These are phyloP conservation scores for Bubo bubo DNA, from an alignment of 2,113 vertebrate genomes.

Conservation along the genomic window DNA sequence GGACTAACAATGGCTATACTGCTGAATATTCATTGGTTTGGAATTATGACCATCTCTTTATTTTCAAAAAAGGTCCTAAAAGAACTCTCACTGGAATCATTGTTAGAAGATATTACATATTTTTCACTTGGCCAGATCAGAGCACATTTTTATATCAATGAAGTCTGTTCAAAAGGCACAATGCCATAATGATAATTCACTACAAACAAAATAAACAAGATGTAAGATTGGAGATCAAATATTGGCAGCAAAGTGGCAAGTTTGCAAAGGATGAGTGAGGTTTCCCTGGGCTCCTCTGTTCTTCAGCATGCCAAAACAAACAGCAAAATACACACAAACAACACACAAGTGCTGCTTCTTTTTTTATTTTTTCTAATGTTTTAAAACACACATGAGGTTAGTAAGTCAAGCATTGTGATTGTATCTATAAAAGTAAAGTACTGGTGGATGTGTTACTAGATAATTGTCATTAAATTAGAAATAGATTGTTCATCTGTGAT, in stretches of 20 bases:
- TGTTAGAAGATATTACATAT: slow-evolving; percentile 38
- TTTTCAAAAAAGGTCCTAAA: slow-evolving; percentile 26
- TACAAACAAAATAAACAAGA: slow-evolving; percentile 76
- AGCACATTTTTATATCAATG: slow-evolving; percentile 67
- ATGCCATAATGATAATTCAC: slow-evolving; percentile 76
- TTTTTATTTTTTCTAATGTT: neutral
- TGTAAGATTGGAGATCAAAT: slow-evolving; percentile 73
- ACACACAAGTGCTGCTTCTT: neutral
- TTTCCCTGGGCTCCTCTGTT: slow-evolving; percentile 21
- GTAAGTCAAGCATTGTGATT: neutral
- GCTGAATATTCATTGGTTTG: slow-evolving; percentile 37
- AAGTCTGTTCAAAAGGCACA: slow-evolving; percentile 72
- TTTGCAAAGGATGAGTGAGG: slow-evolving; percentile 59
- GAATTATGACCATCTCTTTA: slow-evolving; percentile 32
- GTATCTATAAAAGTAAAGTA: neutral
- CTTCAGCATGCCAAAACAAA: slow-evolving; percentile 61
- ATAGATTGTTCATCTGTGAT: neutral
- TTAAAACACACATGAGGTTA: neutral
- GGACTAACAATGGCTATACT: neutral
- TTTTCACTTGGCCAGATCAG: slow-evolving; percentile 64
- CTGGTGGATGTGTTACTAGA: neutral
- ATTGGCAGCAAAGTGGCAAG: slow-evolving; percentile 70
- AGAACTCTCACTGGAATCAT: neutral
- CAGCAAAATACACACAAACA: neutral
- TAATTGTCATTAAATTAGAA: neutral